Evolutionary conservation across 2,797 vertebrate genomes (phyloP).

Genomic region (Phalanger gymnotis): DNA sequence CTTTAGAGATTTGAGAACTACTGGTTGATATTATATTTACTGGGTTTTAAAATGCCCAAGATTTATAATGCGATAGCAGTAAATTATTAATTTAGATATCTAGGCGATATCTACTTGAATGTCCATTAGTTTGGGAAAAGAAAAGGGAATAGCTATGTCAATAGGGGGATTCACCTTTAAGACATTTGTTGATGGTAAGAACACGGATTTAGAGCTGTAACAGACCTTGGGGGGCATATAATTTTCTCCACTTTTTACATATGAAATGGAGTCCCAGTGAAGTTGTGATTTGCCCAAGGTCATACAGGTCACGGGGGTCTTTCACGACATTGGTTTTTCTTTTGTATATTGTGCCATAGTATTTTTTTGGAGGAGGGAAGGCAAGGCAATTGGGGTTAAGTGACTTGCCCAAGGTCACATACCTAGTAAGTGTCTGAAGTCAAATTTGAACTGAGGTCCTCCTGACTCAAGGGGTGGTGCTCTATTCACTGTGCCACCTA

Average conservation of each 20-base stretch:
- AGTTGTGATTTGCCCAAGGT: not conserved
- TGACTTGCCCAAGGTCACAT: too few relatives aligned
- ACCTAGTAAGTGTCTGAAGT: too few relatives aligned
- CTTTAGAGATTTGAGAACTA: not conserved
- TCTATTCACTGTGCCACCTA: too few relatives aligned
- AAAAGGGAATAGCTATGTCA: not conserved
- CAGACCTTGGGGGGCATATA: not conserved
- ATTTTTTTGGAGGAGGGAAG: too few relatives aligned
- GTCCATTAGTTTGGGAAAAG: not conserved
- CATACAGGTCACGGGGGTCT: not conserved
- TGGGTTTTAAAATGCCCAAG: conserved; percentile 27
- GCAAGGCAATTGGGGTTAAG: too few relatives aligned
- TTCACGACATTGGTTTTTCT: too few relatives aligned
- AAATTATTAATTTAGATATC: not conserved
- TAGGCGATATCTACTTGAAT: not conserved
- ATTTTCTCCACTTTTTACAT: not conserved
- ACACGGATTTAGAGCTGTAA: not conserved
- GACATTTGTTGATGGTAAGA: not conserved
- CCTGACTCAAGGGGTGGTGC: too few relatives aligned
- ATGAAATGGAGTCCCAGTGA: not conserved
- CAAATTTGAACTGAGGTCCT: too few relatives aligned
- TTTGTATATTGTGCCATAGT: too few relatives aligned
- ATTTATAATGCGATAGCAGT: not conserved
- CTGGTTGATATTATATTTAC: not conserved
- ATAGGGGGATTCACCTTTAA: not conserved